Conservation (phyloP, 2,797 vertebrate genomes). For the Anisognathus igniventris region DNA sequence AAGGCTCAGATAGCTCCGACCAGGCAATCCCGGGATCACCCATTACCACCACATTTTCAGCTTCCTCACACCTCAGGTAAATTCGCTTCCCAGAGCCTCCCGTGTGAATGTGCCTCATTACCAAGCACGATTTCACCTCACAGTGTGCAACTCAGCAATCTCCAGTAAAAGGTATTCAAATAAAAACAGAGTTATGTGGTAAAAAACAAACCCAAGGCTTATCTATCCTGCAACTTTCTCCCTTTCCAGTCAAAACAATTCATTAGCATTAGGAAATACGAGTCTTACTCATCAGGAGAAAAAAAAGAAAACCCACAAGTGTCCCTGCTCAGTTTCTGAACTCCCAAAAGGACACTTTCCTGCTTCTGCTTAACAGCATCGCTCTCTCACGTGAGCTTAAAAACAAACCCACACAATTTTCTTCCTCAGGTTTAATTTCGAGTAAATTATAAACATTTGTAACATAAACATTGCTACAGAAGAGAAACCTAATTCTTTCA, state of each 20-base stretch:
- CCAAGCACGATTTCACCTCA: not conserved
- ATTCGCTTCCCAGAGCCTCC: not conserved
- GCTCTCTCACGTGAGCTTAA: not conserved
- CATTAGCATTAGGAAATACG: not conserved
- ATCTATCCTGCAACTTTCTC: not conserved
- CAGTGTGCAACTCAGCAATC: not conserved
- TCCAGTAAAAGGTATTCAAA: not conserved
- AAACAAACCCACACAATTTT: not conserved
- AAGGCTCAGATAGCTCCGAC: not conserved
- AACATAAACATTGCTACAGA: not conserved
- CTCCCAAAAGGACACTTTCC: not conserved
- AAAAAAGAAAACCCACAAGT: not conserved
- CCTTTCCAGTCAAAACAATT: slow-evolving; percentile 10
- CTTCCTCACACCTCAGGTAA: not conserved
- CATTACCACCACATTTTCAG: not conserved
- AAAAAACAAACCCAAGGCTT: not conserved
- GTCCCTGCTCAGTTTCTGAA: not conserved
- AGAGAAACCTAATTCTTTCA: not conserved
- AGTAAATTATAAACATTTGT: not conserved
- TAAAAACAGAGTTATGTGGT: not conserved
- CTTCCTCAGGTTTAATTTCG: not conserved
- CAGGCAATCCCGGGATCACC: not conserved
- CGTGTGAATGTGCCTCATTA: not conserved
- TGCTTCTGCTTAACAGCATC: not conserved
- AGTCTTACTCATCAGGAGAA: not conserved